Evolutionary conservation across 2,888 invertebrate species (phyloP).

Genomic region (Volucella inanis): DNA sequence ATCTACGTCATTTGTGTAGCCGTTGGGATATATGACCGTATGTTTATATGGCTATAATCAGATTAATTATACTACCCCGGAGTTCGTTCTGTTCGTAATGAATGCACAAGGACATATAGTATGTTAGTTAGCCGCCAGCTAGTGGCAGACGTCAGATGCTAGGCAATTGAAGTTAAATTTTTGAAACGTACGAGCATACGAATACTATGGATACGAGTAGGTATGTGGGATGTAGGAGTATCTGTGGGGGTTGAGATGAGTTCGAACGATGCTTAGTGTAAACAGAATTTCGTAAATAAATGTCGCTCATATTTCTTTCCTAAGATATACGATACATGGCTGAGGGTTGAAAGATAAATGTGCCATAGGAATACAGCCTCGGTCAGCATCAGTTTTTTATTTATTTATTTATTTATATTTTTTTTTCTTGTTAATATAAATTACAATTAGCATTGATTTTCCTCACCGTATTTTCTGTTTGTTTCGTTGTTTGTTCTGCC

Average conservation of each 20-base stretch:
- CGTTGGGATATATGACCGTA: background rate
- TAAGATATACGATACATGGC: background rate
- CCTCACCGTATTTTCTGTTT: background rate
- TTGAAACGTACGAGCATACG: background rate
- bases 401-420: background rate
- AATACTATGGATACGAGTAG: slow-evolving; percentile 4
- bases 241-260: too few relatives aligned
- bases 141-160: background rate
- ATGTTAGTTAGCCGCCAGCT: background rate
- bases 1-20: slow-evolving; percentile 1
- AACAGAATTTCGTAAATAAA: slow-evolving; percentile 3
- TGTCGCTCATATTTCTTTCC: background rate
- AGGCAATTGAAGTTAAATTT: slow-evolving; percentile 7
- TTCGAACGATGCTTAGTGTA: background rate
- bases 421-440: background rate
- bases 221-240: too few relatives aligned
- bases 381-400: background rate
- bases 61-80: slow-evolving; percentile 13
- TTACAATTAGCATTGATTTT: slow-evolving; percentile 1
- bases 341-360: background rate
- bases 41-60: background rate
- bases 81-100: background rate
- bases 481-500: background rate
- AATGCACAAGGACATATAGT: slow-evolving; percentile 4
- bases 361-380: background rate